Evolutionary conservation across 2,888 invertebrate species (phyloP).

Genomic region (Eurois occulta): DNA sequence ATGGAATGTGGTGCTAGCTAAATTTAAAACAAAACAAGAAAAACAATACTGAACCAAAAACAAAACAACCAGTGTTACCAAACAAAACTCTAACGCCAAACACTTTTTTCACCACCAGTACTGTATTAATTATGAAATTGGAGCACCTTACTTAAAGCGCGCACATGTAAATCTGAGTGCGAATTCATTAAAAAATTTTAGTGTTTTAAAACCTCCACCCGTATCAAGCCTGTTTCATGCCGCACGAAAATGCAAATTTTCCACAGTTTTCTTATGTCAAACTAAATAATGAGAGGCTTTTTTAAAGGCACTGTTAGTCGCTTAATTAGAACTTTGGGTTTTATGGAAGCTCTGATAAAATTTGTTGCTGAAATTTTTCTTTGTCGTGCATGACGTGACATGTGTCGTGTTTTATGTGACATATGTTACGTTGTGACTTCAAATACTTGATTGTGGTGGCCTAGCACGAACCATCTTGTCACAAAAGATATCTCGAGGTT

Average conservation of each 20-base stretch:
- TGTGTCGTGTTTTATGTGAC: constrained; percentile 22
- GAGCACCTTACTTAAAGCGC: constrained; percentile 66
- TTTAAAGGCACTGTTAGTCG: constrained; percentile 59
- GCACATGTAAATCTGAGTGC: constrained; percentile 81
- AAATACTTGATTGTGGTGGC: background rate
- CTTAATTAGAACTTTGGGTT: constrained; percentile 68
- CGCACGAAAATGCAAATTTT: constrained; percentile 88
- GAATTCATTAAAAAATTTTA: constrained; percentile 85
- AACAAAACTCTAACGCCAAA: constrained; percentile 39
- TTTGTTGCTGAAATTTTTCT: constrained; percentile 50
- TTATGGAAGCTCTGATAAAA: constrained; percentile 57
- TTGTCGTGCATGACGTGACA: constrained; percentile 40
- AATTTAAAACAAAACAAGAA: constrained; percentile 11
- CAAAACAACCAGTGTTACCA: constrained; percentile 33
- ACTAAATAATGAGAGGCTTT: constrained; percentile 78
- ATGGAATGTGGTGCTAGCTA: background rate
- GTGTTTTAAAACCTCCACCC: constrained; percentile 77
- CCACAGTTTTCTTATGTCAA: constrained; percentile 81
- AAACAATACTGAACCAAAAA: constrained; percentile 26
- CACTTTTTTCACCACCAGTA: constrained; percentile 57
- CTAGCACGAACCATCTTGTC: background rate
- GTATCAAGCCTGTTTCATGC: constrained; percentile 84
- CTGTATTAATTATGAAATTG: constrained; percentile 74
- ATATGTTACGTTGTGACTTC: constrained; percentile 6
- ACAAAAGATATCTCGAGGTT: rapidly evolving